phyloP scores from a whole-genome alignment of 2,888 invertebrate species.

The Eilema caniola region DNA sequence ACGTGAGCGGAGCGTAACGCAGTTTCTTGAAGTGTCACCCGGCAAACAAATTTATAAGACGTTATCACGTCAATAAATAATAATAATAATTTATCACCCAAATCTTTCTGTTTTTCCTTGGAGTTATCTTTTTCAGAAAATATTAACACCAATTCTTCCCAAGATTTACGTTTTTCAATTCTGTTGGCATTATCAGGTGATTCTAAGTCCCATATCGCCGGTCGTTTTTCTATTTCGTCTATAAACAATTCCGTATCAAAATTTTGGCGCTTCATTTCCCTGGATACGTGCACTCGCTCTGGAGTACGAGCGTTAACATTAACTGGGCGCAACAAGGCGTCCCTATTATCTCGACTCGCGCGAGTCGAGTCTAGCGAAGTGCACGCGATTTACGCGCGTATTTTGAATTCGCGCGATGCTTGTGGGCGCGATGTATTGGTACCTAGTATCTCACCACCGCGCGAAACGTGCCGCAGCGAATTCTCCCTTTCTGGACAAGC shows the following conservation, averaged over 20 bases:
- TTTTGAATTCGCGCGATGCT: background rate
- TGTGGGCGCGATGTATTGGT: background rate
- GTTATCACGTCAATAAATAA: too few species aligned
- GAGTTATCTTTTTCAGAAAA: constrained; percentile 13
- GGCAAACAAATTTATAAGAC: too few species aligned
- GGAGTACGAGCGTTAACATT: background rate
- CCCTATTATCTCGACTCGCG: background rate
- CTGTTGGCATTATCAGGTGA: too few species aligned
- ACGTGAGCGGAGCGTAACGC: too few species aligned
- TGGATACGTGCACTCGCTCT: background rate
- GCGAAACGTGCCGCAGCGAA: background rate
- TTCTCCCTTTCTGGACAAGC: constrained; percentile 7
- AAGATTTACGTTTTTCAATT: background rate
- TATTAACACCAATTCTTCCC: background rate
- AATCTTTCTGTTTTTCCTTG: constrained; percentile 27
- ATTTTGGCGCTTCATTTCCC: too few species aligned
- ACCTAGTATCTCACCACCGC: background rate
- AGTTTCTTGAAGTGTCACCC: too few species aligned
- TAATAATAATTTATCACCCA: constrained; percentile 5
- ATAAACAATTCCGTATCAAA: too few species aligned
- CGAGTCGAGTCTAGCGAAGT: background rate
- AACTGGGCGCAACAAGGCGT: background rate
- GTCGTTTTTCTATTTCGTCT: too few species aligned
- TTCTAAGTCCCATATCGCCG: too few species aligned
- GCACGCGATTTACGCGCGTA: constrained; percentile 2